These are phyloP conservation scores for Callospermophilus lateralis DNA, from an alignment of 2,113 vertebrate species.

Conservation along the genomic window DNA sequence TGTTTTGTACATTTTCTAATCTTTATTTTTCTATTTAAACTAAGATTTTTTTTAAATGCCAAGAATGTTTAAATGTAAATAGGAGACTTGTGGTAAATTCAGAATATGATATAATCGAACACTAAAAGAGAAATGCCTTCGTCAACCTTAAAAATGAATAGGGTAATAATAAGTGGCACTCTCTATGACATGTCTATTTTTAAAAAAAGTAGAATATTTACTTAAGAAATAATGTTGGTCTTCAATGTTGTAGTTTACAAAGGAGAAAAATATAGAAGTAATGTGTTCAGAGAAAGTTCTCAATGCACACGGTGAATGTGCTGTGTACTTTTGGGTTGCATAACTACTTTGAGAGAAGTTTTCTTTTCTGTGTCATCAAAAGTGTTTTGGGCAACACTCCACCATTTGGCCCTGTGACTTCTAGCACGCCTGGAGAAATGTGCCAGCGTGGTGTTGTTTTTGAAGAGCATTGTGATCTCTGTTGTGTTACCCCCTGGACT, in stretches of 20 bases:
- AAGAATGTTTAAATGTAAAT: constrained; percentile 30
- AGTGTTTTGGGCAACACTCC: constrained; percentile 46
- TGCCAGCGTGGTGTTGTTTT: constrained; percentile 30
- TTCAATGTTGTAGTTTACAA: constrained; percentile 35
- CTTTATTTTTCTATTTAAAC: constrained; percentile 45
- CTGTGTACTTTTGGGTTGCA: constrained; percentile 4
- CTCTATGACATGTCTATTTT: neutral
- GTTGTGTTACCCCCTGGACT: constrained; percentile 19
- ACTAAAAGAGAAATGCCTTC: constrained; percentile 48
- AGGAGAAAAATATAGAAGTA: constrained; percentile 64
- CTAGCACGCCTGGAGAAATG: constrained; percentile 10
- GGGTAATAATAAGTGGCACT: constrained; percentile 6
- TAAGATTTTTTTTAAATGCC: neutral
- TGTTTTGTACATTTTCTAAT: constrained; percentile 46
- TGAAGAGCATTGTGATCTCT: constrained; percentile 57
- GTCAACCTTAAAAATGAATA: constrained; percentile 19
- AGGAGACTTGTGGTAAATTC: constrained; percentile 7
- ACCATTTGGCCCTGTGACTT: constrained; percentile 9
- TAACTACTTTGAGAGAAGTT: constrained; percentile 60
- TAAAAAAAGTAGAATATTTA: constrained; percentile 3
- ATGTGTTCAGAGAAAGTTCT: neutral
- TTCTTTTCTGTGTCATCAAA: constrained; percentile 67
- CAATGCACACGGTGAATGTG: neutral
- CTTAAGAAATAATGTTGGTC: constrained; percentile 27
- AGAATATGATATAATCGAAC: constrained; percentile 17